A percentile compares a stretch with the other conserved stretches of the same genome.
Conservation (phyloP, 2,113 vertebrate genomes). For the Aldabrachelys gigantea region DNA sequence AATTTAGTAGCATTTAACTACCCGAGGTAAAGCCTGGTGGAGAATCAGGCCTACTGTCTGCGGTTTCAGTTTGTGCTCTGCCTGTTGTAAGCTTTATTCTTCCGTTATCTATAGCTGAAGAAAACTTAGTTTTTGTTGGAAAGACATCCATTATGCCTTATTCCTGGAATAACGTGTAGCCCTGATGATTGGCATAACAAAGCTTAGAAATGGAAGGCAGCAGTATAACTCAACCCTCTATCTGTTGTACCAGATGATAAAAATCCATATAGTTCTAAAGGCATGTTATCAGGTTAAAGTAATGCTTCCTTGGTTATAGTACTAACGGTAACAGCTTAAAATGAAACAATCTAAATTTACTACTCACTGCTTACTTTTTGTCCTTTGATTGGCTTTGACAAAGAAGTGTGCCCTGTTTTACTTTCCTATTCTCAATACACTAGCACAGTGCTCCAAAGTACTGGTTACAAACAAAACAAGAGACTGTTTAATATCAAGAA, state of each 20-base stretch:
- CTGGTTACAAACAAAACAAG: neutral
- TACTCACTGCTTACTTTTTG: neutral
- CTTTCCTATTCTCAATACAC: neutral
- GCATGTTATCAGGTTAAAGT: rapidly evolving
- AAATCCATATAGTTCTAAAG: neutral
- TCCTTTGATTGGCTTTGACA: neutral
- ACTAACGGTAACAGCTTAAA: neutral
- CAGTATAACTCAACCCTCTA: neutral
- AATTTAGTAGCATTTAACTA: rapidly evolving
- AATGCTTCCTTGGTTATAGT: neutral
- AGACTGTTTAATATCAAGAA: neutral
- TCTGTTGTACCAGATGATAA: neutral
- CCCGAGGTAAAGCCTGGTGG: neutral
- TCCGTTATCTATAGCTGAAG: neutral
- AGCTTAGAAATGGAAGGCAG: neutral
- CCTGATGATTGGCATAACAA: neutral
- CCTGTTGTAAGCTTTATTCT: neutral
- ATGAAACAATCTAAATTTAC: neutral
- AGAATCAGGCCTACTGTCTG: neutral
- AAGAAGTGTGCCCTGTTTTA: neutral
- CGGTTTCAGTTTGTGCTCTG: neutral
- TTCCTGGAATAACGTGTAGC: neutral
- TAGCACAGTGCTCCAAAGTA: neutral
- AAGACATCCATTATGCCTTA: rapidly evolving
- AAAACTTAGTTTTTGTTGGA: neutral